Evolutionary conservation across 2,797 vertebrate species (phyloP).

Genomic region (Delichon dasypus): DNA sequence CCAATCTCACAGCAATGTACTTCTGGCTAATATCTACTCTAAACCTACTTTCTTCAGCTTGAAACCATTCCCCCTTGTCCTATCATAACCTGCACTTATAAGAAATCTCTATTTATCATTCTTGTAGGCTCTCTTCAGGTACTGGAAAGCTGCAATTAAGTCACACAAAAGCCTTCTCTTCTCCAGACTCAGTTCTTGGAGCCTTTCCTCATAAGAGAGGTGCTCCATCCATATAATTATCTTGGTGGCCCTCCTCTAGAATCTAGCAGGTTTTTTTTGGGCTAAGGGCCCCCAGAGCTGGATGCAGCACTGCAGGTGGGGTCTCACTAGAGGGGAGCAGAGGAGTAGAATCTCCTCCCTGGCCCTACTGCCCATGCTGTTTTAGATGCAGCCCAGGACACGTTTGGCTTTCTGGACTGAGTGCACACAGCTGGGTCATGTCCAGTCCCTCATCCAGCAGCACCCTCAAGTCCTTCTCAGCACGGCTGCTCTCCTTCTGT

Average conservation of each 20-base stretch:
- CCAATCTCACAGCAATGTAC: background rate
- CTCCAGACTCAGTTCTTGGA: background rate
- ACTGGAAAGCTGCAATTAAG: background rate
- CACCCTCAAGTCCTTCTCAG: background rate
- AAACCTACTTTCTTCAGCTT: background rate
- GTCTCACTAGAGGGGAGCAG: accelerated
- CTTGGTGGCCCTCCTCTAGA: background rate
- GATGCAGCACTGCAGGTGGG: accelerated
- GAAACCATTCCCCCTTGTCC: background rate
- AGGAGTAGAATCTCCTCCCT: background rate
- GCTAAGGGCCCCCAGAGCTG: background rate
- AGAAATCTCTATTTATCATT: background rate
- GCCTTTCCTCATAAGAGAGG: background rate
- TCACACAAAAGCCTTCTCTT: background rate
- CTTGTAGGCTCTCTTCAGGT: background rate
- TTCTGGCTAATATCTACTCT: background rate
- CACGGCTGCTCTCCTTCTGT: accelerated
- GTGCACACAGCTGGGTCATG: too few species aligned
- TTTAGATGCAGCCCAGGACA: background rate
- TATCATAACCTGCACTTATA: background rate
- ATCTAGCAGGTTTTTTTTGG: background rate
- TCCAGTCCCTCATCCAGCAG: background rate
- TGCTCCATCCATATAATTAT: background rate
- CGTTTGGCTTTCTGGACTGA: accelerated
- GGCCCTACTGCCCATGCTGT: accelerated